Percentiles rank a stretch among this genome's conserved stretches.
Conservation (phyloP, 2,113 vertebrate genomes). For the Leucosticte australis region DNA sequence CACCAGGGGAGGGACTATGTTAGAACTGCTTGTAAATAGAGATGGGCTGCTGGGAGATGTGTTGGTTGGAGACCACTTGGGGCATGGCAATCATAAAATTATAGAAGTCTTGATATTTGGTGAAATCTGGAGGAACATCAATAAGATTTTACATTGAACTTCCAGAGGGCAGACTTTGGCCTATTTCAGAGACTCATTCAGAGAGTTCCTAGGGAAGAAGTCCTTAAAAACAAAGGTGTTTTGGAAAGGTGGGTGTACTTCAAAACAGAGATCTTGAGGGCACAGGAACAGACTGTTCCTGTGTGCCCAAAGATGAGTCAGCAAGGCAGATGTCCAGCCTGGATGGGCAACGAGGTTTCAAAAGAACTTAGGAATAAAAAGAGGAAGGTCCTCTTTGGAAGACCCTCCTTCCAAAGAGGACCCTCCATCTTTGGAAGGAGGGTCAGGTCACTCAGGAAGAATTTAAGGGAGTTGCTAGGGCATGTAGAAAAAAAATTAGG, state of each 20-base stretch:
- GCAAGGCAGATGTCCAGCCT: background rate
- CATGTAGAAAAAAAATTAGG: background rate
- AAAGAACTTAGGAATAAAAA: background rate
- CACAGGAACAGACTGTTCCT: background rate
- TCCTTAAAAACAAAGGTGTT: background rate
- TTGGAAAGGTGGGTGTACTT: rapidly evolving
- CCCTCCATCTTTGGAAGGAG: background rate
- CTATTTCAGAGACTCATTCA: background rate
- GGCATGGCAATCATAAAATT: background rate
- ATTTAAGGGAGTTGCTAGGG: background rate
- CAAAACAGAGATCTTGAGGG: background rate
- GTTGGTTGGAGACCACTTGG: background rate
- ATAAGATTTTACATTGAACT: background rate
- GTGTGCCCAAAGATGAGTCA: background rate
- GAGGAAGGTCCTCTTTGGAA: no score
- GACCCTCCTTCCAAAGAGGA: no score
- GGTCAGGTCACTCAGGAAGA: background rate
- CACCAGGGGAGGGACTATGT: background rate
- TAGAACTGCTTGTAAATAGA: background rate
- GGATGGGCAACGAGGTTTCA: background rate
- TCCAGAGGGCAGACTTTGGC: background rate
- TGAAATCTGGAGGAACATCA: background rate
- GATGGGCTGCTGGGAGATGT: background rate
- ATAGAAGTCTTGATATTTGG: background rate
- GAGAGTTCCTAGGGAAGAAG: background rate